Evolutionary conservation across 2,888 invertebrate species (phyloP).

Genomic region (Nephrotoma flavescens): DNA sequence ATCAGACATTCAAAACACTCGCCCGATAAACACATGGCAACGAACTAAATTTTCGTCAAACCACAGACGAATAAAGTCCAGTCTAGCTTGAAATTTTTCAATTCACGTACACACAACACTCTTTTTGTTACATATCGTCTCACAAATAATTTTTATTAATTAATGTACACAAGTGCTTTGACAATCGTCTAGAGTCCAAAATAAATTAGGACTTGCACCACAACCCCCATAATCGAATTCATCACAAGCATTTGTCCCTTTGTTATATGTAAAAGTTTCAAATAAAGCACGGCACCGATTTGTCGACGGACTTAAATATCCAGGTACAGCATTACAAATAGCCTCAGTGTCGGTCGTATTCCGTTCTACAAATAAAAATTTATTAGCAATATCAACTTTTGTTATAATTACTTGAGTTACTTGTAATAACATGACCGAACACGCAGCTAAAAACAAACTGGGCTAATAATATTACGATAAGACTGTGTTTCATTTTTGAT

Average conservation of each 20-base stretch:
- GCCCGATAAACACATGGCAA: no score
- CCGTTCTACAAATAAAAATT: neutral
- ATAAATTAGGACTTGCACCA: constrained; percentile 81
- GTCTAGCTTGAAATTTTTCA: no score
- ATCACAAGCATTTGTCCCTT: constrained; percentile 46
- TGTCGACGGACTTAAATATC: neutral
- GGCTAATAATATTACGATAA: neutral
- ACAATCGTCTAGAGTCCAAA: constrained; percentile 63
- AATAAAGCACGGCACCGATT: neutral
- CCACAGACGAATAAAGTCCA: no score
- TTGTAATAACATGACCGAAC: neutral
- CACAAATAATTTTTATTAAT: neutral
- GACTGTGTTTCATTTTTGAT: neutral
- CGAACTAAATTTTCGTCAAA: no score
- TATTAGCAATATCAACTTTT: neutral
- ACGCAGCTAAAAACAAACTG: neutral
- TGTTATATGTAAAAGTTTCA: neutral
- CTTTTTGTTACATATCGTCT: no score
- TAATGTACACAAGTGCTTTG: constrained; percentile 44
- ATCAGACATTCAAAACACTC: no score
- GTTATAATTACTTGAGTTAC: neutral
- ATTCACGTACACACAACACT: no score
- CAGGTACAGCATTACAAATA: neutral
- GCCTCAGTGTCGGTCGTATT: neutral
- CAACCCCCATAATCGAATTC: constrained; percentile 87